Percentiles rank a stretch among this genome's conserved stretches.
Evolutionary conservation across 2,113 vertebrate genomes (phyloP).

Genomic region (Callionymus lyra): DNA sequence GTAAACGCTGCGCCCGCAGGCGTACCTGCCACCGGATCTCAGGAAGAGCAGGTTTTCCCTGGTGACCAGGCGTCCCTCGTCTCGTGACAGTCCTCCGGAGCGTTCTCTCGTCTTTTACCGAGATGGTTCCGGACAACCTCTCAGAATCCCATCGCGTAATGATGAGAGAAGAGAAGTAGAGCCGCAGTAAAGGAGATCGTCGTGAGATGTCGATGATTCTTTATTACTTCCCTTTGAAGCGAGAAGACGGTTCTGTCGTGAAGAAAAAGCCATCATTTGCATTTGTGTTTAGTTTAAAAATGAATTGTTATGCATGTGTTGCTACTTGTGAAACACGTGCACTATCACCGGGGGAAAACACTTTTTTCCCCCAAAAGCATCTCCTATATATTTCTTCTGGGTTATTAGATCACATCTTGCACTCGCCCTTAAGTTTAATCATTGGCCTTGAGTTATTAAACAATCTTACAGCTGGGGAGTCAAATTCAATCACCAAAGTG

Average conservation of each 20-base stretch:
- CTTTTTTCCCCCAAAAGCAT: no score
- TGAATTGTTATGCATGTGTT: neutral
- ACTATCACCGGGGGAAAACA: no score
- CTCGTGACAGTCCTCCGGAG: slow-evolving; percentile 28
- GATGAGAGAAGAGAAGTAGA: slow-evolving; percentile 15
- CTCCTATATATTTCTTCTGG: no score
- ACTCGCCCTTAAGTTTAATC: no score
- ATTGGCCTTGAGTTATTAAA: no score
- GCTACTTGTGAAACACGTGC: no score
- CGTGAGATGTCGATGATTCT: slow-evolving; percentile 9
- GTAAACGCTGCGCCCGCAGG: no score
- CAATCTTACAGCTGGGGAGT: no score
- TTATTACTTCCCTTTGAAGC: neutral
- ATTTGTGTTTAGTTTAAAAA: neutral
- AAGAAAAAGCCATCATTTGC: slow-evolving; percentile 2
- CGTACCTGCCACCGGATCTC: no score
- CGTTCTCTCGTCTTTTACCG: slow-evolving; percentile 20
- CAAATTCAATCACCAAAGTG: no score
- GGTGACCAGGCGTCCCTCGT: slow-evolving; percentile 22
- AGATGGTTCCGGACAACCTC: slow-evolving; percentile 38
- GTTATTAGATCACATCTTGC: no score
- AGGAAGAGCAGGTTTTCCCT: slow-evolving; percentile 32
- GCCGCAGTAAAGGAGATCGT: slow-evolving; percentile 8
- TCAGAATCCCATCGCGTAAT: slow-evolving; percentile 27
- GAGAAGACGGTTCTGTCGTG: slow-evolving; percentile 1